These are phyloP conservation scores for Syrphus vitripennis DNA, from an alignment of 2,888 invertebrate species.

Conservation along the genomic window DNA sequence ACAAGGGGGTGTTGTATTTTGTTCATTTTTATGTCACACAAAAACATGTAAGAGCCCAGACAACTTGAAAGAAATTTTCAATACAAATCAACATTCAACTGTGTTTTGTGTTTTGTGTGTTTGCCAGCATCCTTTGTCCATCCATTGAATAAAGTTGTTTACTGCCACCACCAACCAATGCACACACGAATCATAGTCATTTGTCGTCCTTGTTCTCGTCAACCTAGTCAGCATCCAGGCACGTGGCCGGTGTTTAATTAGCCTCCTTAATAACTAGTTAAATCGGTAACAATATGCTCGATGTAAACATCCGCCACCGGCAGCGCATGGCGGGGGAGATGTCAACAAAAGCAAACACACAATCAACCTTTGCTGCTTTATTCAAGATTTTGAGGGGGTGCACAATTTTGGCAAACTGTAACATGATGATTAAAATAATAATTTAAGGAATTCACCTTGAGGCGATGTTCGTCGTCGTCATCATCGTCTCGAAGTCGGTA, in stretches of 20 bases:
- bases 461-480: slow-evolving; percentile 57
- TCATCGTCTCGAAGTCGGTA: slow-evolving; percentile 36
- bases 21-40: slow-evolving; percentile 45
- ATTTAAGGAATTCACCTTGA: slow-evolving; percentile 67
- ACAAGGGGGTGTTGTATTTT: slow-evolving; percentile 27
- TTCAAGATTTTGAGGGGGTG: not conserved
- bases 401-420: slow-evolving; percentile 49
- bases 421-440: slow-evolving; percentile 72
- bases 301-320: slow-evolving; percentile 58
- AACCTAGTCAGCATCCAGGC: slow-evolving; percentile 53
- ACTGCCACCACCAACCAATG: slow-evolving; percentile 63
- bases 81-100: slow-evolving; percentile 6
- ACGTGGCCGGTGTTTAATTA: slow-evolving; percentile 75
- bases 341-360: slow-evolving; percentile 35
- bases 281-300: slow-evolving; percentile 70
- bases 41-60: slow-evolving; percentile 19
- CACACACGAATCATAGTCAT: slow-evolving; percentile 12
- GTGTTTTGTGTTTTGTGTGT: not conserved
- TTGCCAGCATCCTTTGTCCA: slow-evolving; percentile 56
- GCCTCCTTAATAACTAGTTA: slow-evolving; percentile 72
- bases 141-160: slow-evolving; percentile 39
- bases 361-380: slow-evolving; percentile 3
- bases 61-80: slow-evolving; percentile 58
- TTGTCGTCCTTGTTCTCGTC: not conserved
- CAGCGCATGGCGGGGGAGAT: not conserved